Conservation (phyloP, 1,140 invertebrate genomes). For the Sipha flava region DNA sequence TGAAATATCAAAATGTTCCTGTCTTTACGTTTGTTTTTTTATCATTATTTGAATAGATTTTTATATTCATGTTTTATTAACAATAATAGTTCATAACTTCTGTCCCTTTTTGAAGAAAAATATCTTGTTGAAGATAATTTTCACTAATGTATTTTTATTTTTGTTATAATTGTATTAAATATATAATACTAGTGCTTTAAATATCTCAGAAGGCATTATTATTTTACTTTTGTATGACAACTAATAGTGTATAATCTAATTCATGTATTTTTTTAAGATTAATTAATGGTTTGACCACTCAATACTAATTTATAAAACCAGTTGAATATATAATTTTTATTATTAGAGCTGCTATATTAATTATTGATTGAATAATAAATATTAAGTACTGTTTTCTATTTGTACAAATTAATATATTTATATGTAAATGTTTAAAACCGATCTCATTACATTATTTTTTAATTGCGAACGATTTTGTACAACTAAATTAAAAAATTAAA, state of each 20-base stretch:
- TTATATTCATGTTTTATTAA: background rate
- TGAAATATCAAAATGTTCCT: conserved; percentile 19
- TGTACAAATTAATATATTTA: background rate
- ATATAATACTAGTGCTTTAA: background rate
- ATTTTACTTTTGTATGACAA: background rate
- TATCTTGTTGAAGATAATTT: background rate
- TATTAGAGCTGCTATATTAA: too few relatives aligned
- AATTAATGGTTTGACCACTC: background rate
- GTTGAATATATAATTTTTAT: too few relatives aligned
- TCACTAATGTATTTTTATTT: background rate
- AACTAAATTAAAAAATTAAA: background rate
- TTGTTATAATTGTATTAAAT: background rate
- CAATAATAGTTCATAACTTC: background rate
- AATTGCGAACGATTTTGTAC: background rate
- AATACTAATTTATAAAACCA: background rate
- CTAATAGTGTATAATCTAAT: background rate
- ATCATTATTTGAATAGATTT: background rate
- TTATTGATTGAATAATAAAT: too few relatives aligned
- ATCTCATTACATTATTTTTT: background rate
- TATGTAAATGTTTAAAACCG: background rate
- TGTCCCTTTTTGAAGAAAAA: background rate
- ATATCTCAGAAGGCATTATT: background rate
- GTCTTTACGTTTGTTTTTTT: background rate
- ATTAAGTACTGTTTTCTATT: too few relatives aligned
- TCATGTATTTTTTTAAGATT: background rate